Conservation (phyloP, 2,888 invertebrate species). For the Phalera bucephala region DNA sequence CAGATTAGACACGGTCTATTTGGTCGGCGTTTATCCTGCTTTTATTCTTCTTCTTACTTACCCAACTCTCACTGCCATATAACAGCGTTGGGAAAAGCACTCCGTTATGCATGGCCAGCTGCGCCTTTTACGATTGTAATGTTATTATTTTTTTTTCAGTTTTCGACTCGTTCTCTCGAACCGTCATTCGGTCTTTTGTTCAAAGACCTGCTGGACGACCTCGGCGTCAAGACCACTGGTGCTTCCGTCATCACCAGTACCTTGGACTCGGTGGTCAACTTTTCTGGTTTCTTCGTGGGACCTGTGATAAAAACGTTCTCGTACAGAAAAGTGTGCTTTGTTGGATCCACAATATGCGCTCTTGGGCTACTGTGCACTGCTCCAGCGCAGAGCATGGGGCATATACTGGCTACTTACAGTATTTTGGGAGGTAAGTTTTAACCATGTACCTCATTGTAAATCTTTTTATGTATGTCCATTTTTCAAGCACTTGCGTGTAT, state of each 20-base stretch:
- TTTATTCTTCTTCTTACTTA: too few relatives aligned
- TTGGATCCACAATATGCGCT: conserved; percentile 86
- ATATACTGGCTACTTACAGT: conserved; percentile 88
- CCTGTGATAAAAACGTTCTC: conserved; percentile 90
- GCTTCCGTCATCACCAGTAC: conserved; percentile 90
- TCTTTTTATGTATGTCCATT: neutral
- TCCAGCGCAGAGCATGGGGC: conserved; percentile 87
- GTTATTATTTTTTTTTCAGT: conserved; percentile 84
- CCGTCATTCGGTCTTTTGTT: conserved; percentile 92
- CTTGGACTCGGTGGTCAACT: conserved; percentile 89
- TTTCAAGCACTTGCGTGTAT: too few relatives aligned
- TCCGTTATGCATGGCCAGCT: too few relatives aligned
- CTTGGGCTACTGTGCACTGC: conserved; percentile 86
- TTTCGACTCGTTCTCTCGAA: conserved; percentile 90
- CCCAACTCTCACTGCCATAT: too few relatives aligned
- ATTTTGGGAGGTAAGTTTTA: conserved; percentile 89
- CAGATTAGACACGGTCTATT: too few relatives aligned
- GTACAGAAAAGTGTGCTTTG: conserved; percentile 87
- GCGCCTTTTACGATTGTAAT: too few relatives aligned
- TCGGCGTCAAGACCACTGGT: conserved; percentile 89
- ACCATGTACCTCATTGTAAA: too few relatives aligned
- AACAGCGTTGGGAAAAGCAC: too few relatives aligned
- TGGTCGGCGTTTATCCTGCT: too few relatives aligned
- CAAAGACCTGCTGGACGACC: conserved; percentile 86
- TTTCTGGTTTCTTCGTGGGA: conserved; percentile 90